A percentile compares a stretch with the other conserved stretches of the same genome.
Conservation (phyloP, 1,140 invertebrate genomes). For the Zaprionus taronus region DNA sequence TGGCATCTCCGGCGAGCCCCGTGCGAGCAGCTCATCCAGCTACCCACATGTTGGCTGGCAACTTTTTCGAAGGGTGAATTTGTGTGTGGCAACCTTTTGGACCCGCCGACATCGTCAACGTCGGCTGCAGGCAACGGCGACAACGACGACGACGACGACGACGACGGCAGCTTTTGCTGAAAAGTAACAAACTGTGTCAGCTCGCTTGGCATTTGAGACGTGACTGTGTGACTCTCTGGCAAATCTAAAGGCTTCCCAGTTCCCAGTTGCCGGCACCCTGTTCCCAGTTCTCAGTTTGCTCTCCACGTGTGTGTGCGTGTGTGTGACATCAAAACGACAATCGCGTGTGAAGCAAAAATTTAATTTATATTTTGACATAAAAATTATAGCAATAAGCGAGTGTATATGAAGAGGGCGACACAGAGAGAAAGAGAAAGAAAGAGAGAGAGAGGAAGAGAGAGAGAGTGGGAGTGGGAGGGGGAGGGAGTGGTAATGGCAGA, state of each 20-base stretch:
- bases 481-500: background rate
- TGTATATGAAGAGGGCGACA: conserved; percentile 12
- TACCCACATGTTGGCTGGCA: conserved; percentile 36
- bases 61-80: conserved; percentile 61
- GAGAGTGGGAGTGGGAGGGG: background rate
- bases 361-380: conserved; percentile 83
- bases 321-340: conserved; percentile 80
- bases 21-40: conserved; percentile 15
- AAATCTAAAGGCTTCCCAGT: conserved; percentile 30
- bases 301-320: conserved; percentile 37
- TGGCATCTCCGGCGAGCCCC: conserved; percentile 31
- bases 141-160: background rate
- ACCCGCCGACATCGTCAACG: conserved; percentile 52
- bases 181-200: conserved; percentile 83
- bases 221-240: conserved; percentile 65
- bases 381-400: conserved; percentile 80
- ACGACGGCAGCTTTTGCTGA: conserved; percentile 53
- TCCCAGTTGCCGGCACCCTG: background rate
- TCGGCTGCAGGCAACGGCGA: conserved; percentile 63
- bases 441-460: background rate
- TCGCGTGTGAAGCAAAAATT: conserved; percentile 82
- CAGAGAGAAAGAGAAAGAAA: background rate
- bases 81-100: conserved; percentile 67
- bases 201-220: conserved; percentile 77
- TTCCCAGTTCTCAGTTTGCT: conserved; percentile 10